Percentiles rank a stretch among this genome's conserved stretches.
These are phyloP conservation scores for Aplodontia rufa DNA, from an alignment of 2,113 vertebrate genomes.

Conservation along the genomic window DNA sequence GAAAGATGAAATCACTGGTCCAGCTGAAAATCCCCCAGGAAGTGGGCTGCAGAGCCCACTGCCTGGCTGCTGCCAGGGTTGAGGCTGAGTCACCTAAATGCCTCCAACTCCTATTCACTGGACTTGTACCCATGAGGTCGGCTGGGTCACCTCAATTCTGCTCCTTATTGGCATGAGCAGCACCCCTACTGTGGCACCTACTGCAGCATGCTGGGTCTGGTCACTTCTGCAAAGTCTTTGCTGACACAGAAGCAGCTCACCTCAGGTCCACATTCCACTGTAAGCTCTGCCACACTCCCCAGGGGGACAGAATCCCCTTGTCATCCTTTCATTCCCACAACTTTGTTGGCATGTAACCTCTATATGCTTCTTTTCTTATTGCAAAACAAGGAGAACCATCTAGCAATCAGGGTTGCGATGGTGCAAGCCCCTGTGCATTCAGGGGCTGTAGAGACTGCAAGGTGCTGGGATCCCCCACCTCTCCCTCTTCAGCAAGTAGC, in stretches of 20 bases:
- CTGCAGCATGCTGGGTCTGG: background rate
- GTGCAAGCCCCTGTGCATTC: background rate
- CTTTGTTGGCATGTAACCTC: background rate
- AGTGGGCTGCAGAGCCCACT: conserved; percentile 11
- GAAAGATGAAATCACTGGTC: conserved; percentile 41
- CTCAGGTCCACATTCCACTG: background rate
- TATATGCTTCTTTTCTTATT: background rate
- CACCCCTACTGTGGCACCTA: background rate
- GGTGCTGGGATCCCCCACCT: too few relatives aligned
- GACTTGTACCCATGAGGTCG: background rate
- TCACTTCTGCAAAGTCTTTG: background rate
- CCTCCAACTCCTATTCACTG: background rate
- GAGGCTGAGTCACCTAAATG: background rate
- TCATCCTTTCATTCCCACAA: background rate
- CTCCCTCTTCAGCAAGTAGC: background rate
- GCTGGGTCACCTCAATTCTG: background rate
- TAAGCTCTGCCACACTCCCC: background rate
- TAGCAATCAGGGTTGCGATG: background rate
- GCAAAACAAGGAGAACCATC: background rate
- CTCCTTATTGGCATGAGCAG: background rate
- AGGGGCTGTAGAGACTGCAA: background rate
- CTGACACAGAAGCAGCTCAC: background rate
- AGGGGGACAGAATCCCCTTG: background rate
- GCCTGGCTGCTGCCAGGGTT: background rate
- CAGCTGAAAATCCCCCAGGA: conserved; percentile 50